Base-by-base conservation (phyloP, 2,888 invertebrate genomes). In the Cabera pusaria region DNA sequence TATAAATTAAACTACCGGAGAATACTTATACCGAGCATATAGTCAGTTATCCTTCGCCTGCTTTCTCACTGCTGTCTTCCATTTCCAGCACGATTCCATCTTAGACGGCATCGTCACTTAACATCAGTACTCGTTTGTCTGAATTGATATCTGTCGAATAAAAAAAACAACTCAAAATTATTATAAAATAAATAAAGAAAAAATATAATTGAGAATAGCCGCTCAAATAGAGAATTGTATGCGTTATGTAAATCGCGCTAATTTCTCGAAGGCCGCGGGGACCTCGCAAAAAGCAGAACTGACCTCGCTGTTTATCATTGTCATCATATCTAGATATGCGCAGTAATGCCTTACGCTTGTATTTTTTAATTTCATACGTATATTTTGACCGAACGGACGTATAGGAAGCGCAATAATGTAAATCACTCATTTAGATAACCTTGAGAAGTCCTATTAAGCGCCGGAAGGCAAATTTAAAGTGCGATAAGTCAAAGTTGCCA, bases 281-380 rank as follows among this genome's bases (percentile, higher is more conserved):
- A 82, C 82, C 83, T 82, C 80, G 81, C 78, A 66, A 79, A 83
- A 81, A 75, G 70, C 72, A 72, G 68, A 65, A 63, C 55, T 66
- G 82, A 71, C 86, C 86, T 87, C 78, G 82, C 37, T 41, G 61
- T 66, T 82, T 87, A 86, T 87, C 86, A 78, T 64, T 65, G 69
- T 59, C 61, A 68, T 72, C 80, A 80, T 84, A 82, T 73, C 68
- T 72, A 72, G 77, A 81, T 82, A 76, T 73, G 71, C 74, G 77
- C 68, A 72, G 68, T 77, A 65, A 69, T 69, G 63, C 62, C 57
- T 71, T 62, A 59, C 74, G 69, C n/a, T n/a, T n/a, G 75, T 75
- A 72, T 64, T 61, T 67, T 70, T 77, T 74, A 70, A 71, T 71
- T 62, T 62, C 61, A 56, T 44, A 56, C 52, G 59, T 66, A 59